A percentile compares a stretch with the other conserved stretches of the same genome.
phyloP scores from a whole-genome alignment of 2,797 vertebrate species.

The Gobio occitaniae region DNA sequence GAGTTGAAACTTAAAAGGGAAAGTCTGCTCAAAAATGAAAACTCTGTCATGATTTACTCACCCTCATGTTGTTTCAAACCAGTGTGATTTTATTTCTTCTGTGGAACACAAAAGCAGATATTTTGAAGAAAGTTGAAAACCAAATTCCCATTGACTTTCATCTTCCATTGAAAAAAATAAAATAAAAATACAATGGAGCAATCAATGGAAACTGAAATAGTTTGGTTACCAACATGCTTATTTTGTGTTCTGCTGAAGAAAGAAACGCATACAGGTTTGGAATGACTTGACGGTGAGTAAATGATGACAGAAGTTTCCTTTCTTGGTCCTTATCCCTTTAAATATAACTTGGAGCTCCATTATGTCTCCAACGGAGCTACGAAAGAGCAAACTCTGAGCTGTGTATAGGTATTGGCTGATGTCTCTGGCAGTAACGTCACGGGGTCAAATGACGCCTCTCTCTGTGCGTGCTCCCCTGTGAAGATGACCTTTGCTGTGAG shows the following conservation, averaged over 20 bases:
- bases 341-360: not conserved
- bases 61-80: not conserved
- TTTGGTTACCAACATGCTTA: not conserved
- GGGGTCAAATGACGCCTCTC: conserved; percentile 53
- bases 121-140: not conserved
- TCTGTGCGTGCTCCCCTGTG: conserved; percentile 53
- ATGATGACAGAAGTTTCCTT: not conserved
- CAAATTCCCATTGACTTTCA: not conserved
- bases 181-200: not conserved
- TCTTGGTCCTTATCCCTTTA: not conserved
- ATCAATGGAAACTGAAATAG: not conserved
- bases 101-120: not conserved
- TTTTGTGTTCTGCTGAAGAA: conserved; percentile 2
- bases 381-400: conserved; percentile 18
- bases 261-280: not conserved
- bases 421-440: conserved; percentile 44
- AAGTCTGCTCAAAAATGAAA: not conserved
- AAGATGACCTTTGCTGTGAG: conserved; percentile 57
- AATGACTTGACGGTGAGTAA: conserved; percentile 2
- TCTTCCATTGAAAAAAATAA: not conserved
- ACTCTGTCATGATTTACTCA: not conserved
- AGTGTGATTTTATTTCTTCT: not conserved
- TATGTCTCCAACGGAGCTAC: conserved; percentile 6
- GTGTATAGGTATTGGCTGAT: conserved; percentile 51
- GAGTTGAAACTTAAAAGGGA: not conserved